These are phyloP conservation scores for Xenopus tropicalis DNA, from an alignment of 2,113 vertebrate genomes.

Conservation along the genomic window DNA sequence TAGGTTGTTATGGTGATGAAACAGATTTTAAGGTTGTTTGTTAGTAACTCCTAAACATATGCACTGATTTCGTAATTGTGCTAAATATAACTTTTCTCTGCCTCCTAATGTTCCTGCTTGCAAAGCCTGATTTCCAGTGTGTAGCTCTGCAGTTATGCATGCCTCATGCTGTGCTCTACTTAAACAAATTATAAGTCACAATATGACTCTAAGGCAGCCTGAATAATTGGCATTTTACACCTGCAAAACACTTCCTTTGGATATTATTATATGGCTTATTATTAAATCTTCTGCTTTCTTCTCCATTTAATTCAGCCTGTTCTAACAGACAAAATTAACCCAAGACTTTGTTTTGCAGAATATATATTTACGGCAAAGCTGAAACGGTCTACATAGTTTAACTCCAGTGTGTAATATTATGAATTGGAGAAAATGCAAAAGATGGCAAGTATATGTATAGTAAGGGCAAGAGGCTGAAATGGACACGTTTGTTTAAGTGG, in stretches of 20 bases:
- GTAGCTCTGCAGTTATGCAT: constrained; percentile 39
- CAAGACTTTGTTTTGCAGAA: too few relatives aligned
- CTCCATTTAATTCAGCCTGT: not conserved
- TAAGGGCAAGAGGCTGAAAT: too few relatives aligned
- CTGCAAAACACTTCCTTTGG: not conserved
- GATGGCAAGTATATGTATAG: too few relatives aligned
- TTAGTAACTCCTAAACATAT: constrained; percentile 35
- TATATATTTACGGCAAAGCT: too few relatives aligned
- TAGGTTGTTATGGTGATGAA: constrained; percentile 25
- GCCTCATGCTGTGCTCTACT: constrained; percentile 2
- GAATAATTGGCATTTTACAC: constrained; percentile 17
- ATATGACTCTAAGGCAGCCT: not conserved
- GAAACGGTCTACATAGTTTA: too few relatives aligned
- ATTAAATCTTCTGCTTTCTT: not conserved
- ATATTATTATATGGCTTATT: not conserved
- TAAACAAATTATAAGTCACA: constrained; percentile 17
- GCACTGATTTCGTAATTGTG: constrained; percentile 24
- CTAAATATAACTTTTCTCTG: constrained; percentile 33
- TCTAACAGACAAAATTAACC: too few relatives aligned
- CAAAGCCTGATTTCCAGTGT: constrained; percentile 35
- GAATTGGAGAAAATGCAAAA: too few relatives aligned
- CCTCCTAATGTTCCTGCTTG: constrained; percentile 28
- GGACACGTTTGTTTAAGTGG: too few relatives aligned
- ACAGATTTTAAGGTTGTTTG: constrained; percentile 35
- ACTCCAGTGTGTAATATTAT: too few relatives aligned